Percentiles rank a stretch among this genome's conserved stretches.
These are phyloP conservation scores for Alauda arvensis DNA, from an alignment of 2,797 vertebrate genomes.

Conservation along the genomic window DNA sequence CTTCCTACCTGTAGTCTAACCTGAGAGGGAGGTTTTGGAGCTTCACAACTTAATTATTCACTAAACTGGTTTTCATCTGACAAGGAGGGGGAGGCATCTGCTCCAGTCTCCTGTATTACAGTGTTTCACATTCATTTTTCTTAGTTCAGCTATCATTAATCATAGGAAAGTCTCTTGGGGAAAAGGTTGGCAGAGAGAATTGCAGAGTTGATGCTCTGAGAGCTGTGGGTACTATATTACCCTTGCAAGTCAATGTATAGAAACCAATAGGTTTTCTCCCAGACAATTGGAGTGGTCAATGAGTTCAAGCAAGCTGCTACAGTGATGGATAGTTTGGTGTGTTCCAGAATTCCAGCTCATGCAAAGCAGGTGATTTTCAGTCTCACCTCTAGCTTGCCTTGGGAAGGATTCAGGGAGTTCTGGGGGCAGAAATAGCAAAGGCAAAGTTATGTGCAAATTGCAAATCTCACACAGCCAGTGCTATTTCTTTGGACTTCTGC, in stretches of 20 bases:
- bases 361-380: constrained; percentile 4
- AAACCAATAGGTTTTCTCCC: constrained; percentile 36
- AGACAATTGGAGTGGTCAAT: constrained; percentile 41
- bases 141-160: constrained; percentile 57
- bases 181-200: constrained; percentile 9
- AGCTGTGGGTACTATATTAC: constrained; percentile 23
- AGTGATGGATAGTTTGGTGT: constrained; percentile 32
- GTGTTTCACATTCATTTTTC: constrained; percentile 43
- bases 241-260: constrained; percentile 10
- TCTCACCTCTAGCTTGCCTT: background rate
- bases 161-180: constrained; percentile 20
- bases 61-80: constrained; percentile 31
- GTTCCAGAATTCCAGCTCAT: background rate
- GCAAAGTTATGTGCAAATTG: background rate
- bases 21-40: constrained; percentile 9
- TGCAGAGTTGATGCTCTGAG: constrained; percentile 13
- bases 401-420: background rate
- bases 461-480: background rate
- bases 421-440: background rate
- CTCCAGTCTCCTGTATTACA: background rate
- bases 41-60: constrained; percentile 50
- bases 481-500: too few relatives aligned
- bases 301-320: constrained; percentile 38
- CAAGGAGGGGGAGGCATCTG: constrained; percentile 24
- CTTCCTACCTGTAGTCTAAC: constrained; percentile 12